These are phyloP conservation scores for Flexamia atlantica DNA, from an alignment of 2,888 invertebrate genomes.

Conservation along the genomic window DNA sequence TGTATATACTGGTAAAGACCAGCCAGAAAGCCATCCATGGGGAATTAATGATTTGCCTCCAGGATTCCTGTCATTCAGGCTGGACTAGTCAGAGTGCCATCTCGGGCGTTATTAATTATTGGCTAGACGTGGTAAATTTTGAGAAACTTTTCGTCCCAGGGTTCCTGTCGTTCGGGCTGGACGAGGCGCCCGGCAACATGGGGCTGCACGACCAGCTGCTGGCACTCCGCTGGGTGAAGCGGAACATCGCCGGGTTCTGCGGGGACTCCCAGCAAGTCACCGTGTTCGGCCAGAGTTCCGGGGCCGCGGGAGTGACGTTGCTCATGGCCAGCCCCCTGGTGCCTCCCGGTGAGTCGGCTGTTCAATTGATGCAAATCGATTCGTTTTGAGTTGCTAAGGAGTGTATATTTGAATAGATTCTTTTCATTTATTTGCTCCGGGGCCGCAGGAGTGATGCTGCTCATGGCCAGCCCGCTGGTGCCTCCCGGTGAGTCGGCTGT, in stretches of 20 bases:
- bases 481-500: slow-evolving; percentile 66
- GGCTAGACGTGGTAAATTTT: no score
- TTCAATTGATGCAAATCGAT: no score
- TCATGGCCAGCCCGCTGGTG: slow-evolving; percentile 75
- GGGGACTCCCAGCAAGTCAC: slow-evolving; percentile 77
- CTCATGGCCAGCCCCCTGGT: slow-evolving; percentile 75
- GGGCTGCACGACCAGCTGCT: slow-evolving; percentile 76
- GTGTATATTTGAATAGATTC: no score
- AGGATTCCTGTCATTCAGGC: no score
- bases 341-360: slow-evolving; percentile 66
- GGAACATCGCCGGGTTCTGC: slow-evolving; percentile 76
- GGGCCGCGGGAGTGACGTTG: slow-evolving; percentile 75
- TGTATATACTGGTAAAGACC: no score
- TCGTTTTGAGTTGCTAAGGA: no score
- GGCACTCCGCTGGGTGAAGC: slow-evolving; percentile 77
- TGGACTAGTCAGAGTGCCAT: no score
- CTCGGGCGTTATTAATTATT: no score
- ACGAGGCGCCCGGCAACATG: slow-evolving; percentile 77
- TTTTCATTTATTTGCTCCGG: no score
- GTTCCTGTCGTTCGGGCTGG: slow-evolving; percentile 76
- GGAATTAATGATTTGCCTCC: no score
- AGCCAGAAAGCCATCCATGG: no score
- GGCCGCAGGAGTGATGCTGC: slow-evolving; percentile 74
- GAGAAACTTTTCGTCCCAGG: slow-evolving; percentile 73
- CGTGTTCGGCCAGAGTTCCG: slow-evolving; percentile 78